Evolutionary conservation across 2,113 vertebrate species (phyloP).

Genomic region (Myiozetetes cayanensis): DNA sequence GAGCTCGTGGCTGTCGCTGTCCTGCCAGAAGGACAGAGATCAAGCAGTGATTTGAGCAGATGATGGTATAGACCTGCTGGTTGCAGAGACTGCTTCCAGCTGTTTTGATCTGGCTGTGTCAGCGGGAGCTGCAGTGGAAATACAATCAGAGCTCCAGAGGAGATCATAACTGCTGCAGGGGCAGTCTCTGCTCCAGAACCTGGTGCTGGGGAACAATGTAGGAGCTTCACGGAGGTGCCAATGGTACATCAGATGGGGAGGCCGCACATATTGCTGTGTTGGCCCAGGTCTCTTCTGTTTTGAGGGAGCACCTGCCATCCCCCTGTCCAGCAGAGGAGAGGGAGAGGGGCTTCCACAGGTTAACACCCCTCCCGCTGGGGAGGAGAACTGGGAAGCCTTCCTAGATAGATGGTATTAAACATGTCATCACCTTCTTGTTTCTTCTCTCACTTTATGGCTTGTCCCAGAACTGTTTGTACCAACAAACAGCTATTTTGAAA

Average conservation of each 20-base stretch:
- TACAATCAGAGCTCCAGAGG: background rate
- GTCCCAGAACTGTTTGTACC: background rate
- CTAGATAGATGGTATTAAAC: conserved; percentile 58
- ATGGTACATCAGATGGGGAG: background rate
- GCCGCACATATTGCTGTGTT: background rate
- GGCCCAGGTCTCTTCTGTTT: background rate
- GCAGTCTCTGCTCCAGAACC: background rate
- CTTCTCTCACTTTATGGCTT: conserved; percentile 49
- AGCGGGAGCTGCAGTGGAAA: background rate
- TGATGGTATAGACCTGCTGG: background rate
- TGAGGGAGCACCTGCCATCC: background rate
- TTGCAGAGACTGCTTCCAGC: conserved; percentile 19
- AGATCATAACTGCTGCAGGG: background rate
- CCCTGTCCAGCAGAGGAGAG: background rate
- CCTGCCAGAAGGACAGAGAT: conserved; percentile 4
- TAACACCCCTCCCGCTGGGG: background rate
- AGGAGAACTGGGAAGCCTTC: background rate
- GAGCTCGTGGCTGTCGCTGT: background rate
- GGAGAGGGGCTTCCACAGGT: background rate
- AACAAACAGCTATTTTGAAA: background rate
- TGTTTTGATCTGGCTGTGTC: background rate
- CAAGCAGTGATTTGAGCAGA: conserved; percentile 5
- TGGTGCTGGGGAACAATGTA: background rate
- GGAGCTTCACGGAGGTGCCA: background rate
- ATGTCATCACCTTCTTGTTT: conserved; percentile 70